phyloP scores from a whole-genome alignment of 2,113 vertebrate genomes.

The Genyomyrus donnyi region DNA sequence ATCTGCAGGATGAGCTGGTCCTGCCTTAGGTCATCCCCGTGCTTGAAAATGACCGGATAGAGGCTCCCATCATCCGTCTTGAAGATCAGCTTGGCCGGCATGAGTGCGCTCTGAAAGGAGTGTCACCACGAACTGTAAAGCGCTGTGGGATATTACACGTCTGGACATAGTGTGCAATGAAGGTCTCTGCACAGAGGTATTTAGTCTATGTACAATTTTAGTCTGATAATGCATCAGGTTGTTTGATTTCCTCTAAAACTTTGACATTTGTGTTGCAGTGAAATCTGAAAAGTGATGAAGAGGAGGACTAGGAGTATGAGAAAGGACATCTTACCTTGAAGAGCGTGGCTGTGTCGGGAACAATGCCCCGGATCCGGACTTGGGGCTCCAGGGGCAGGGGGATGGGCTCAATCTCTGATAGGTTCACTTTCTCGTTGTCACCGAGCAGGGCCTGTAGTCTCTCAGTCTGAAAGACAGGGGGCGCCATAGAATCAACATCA shows the following conservation, averaged over 20 bases:
- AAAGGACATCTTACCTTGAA: conserved; percentile 77
- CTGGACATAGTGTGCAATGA: neutral
- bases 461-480: conserved; percentile 71
- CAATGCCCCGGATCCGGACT: conserved; percentile 87
- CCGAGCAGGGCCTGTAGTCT: conserved; percentile 84
- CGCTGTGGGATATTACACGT: neutral
- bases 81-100: conserved; percentile 96
- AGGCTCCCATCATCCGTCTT: conserved; percentile 86
- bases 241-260: neutral
- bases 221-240: neutral
- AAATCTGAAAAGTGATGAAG: neutral
- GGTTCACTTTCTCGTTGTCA: conserved; percentile 93
- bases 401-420: conserved; percentile 90
- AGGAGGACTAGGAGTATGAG: neutral
- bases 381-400: conserved; percentile 92
- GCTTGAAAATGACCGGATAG: conserved; percentile 97
- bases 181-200: neutral
- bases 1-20: conserved; percentile 98
- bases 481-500: neutral
- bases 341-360: conserved; percentile 89
- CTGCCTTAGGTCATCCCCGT: conserved; percentile 91
- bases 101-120: conserved; percentile 78
- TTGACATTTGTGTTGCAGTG: neutral
- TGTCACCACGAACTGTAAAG: neutral
- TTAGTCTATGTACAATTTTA: neutral